Conservation (phyloP, 2,113 vertebrate species). For the Mohoua ochrocephala region DNA sequence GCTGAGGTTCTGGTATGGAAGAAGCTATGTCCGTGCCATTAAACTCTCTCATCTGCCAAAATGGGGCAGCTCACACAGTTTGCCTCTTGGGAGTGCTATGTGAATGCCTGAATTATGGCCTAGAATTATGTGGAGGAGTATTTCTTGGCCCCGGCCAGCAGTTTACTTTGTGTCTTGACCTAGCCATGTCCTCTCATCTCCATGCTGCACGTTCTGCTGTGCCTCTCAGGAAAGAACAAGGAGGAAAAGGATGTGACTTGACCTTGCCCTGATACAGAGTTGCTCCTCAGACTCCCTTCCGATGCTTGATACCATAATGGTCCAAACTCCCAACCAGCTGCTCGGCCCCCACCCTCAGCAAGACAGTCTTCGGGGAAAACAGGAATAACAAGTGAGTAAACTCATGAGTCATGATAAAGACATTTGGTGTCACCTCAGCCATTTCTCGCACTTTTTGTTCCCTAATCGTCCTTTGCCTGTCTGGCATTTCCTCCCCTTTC, state of each 20-base stretch:
- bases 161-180: neutral
- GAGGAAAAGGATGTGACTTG: neutral
- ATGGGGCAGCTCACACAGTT: neutral
- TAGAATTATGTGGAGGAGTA: neutral
- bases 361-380: rapidly evolving
- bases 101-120: neutral
- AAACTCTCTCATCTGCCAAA: neutral
- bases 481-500: neutral
- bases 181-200: neutral
- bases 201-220: neutral
- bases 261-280: neutral
- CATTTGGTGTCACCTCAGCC: neutral
- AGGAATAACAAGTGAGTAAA: neutral
- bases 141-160: neutral
- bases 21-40: neutral
- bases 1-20: neutral
- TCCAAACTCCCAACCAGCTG: neutral
- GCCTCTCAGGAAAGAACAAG: neutral
- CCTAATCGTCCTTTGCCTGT: neutral
- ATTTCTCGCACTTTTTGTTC: neutral
- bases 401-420: neutral
- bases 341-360: neutral
- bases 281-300: neutral
- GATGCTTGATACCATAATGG: neutral
- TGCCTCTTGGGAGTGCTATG: neutral